phyloP scores from a whole-genome alignment of 2,888 invertebrate species.

The Drosophila tripunctata region DNA sequence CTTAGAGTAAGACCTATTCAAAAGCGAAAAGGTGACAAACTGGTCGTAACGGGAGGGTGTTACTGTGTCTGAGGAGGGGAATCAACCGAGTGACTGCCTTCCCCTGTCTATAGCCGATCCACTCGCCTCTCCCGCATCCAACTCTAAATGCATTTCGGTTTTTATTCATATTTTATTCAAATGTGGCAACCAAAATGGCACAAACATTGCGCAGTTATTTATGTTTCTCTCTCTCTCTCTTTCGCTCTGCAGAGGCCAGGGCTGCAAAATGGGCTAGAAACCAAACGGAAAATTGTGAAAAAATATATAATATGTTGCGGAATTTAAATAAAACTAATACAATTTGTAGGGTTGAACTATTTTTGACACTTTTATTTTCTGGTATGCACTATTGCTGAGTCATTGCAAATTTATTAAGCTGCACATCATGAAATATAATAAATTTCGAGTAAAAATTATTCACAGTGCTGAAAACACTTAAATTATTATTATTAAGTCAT shows the following conservation, averaged over 20 bases:
- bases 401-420: background rate
- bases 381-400: background rate
- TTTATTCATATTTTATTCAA: constrained; percentile 79
- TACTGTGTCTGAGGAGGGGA: background rate
- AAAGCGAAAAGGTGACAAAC: constrained; percentile 75
- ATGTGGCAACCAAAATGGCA: constrained; percentile 78
- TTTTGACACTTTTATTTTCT: background rate
- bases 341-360: constrained; percentile 12
- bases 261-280: constrained; percentile 34
- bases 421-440: background rate
- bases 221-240: constrained; percentile 41
- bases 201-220: constrained; percentile 77
- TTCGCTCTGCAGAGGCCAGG: constrained; percentile 28
- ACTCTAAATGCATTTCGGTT: constrained; percentile 79
- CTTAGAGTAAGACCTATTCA: constrained; percentile 53
- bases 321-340: constrained; percentile 24
- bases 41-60: constrained; percentile 36
- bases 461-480: background rate
- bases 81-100: constrained; percentile 14
- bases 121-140: constrained; percentile 9
- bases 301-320: constrained; percentile 12
- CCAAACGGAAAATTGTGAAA: constrained; percentile 1
- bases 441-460: background rate
- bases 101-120: constrained; percentile 1
- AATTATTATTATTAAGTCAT: background rate